Percentiles rank a stretch among this genome's conserved stretches.
Evolutionary conservation across 2,888 invertebrate species (phyloP).

Genomic region (Amphimallon solstitiale): DNA sequence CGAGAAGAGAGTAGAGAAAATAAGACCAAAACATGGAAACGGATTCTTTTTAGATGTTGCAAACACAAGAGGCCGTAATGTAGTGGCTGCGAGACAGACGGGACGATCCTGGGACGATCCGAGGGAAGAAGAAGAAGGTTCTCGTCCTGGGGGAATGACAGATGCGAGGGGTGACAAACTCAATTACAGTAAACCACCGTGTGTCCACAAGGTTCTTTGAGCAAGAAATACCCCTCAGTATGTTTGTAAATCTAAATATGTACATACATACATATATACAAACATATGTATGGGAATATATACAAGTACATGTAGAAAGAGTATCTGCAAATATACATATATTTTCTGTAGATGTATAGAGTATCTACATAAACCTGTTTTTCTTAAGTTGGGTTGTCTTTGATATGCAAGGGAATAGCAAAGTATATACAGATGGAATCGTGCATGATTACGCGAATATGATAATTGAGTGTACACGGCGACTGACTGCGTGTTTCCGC

Average conservation of each 20-base stretch:
- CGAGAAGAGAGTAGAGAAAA: constrained; percentile 31
- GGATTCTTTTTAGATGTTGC: constrained; percentile 38
- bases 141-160: constrained; percentile 43
- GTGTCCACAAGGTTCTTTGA: constrained; percentile 44
- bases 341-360: background rate
- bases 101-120: constrained; percentile 5
- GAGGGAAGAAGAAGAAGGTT: constrained; percentile 35
- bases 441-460: constrained; percentile 2
- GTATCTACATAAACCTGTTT: too few relatives aligned
- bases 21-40: constrained; percentile 36
- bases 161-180: constrained; percentile 47
- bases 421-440: constrained; percentile 9
- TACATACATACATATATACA: background rate
- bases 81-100: constrained; percentile 35
- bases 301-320: background rate
- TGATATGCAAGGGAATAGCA: constrained; percentile 7
- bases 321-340: constrained; percentile 1
- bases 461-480: constrained; percentile 12
- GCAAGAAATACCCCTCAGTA: constrained; percentile 37
- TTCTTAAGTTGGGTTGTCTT: background rate
- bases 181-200: constrained; percentile 49
- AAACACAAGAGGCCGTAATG: constrained; percentile 40
- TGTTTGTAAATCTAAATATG: constrained; percentile 26
- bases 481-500: background rate
- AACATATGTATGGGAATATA: constrained; percentile 1